Evolutionary conservation across 2,797 vertebrate species (phyloP).

Genomic region (Epinephelus coioides): DNA sequence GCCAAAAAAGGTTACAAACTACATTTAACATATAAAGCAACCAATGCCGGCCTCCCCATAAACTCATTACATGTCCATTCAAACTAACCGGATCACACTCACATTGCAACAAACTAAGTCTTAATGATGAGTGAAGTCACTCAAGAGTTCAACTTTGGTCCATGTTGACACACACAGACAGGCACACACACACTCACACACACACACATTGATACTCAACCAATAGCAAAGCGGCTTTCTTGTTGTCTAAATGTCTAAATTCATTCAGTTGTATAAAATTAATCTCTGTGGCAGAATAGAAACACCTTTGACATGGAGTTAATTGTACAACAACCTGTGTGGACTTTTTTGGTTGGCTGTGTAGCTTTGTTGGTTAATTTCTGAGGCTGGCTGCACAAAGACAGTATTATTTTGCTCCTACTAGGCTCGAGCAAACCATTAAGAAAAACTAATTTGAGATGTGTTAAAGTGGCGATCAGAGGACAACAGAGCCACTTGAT

Average conservation of each 20-base stretch:
- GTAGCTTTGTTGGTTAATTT: background rate
- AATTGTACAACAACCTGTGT: background rate
- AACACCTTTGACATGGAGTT: background rate
- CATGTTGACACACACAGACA: background rate
- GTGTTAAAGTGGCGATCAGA: background rate
- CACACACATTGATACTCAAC: background rate
- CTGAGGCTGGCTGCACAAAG: slow-evolving; percentile 27
- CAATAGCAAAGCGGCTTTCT: background rate
- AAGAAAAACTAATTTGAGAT: background rate
- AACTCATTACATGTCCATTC: background rate
- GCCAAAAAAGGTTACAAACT: background rate
- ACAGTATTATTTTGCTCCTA: background rate
- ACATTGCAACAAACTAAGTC: background rate
- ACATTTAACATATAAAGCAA: background rate
- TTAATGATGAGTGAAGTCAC: background rate
- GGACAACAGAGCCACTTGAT: background rate
- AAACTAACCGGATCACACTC: background rate
- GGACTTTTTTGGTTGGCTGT: background rate
- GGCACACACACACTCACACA: background rate
- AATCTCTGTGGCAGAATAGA: background rate
- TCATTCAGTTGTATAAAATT: background rate
- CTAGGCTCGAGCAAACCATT: background rate
- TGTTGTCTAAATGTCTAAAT: background rate
- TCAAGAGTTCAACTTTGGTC: slow-evolving; percentile 32
- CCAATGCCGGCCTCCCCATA: background rate